These are phyloP conservation scores for Pegea sp. DNA, from an alignment of 23 tunicate species.

Conservation along the genomic window DNA sequence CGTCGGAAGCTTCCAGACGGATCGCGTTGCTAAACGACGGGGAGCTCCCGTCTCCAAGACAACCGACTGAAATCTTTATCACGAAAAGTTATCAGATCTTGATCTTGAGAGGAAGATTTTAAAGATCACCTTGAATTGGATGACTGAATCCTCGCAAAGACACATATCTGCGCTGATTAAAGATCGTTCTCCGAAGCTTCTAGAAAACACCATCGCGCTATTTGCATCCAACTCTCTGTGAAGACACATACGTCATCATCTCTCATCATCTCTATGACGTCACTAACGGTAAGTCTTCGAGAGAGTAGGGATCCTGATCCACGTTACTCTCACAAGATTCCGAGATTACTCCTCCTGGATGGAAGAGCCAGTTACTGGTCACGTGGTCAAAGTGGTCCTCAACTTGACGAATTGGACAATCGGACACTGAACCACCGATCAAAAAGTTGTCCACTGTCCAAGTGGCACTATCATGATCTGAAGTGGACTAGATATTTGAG, in stretches of 20 bases:
- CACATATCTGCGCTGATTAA: slow-evolving; percentile 37
- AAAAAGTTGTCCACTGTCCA: slow-evolving; percentile 58
- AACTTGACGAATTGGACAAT: slow-evolving; percentile 12
- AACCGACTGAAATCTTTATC: too few species aligned
- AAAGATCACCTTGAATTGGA: slow-evolving; percentile 70
- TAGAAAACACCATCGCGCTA: slow-evolving; percentile 3
- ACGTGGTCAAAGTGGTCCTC: slow-evolving; percentile 9
- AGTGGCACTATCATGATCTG: slow-evolving; percentile 11
- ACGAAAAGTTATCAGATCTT: slow-evolving; percentile 24
- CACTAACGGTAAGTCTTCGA: too few species aligned
- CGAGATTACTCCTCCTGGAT: slow-evolving; percentile 4
- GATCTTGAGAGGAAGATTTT: slow-evolving; percentile 10
- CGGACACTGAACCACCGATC: slow-evolving; percentile 34
- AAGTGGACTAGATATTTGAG: too few species aligned
- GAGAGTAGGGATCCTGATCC: too few species aligned
- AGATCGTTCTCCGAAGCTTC: slow-evolving; percentile 16
- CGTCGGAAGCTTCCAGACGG: slow-evolving; percentile 28
- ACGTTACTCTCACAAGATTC: slow-evolving; percentile 3
- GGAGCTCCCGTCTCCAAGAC: too few species aligned
- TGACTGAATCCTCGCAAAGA: slow-evolving; percentile 33
- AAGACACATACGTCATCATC: too few species aligned
- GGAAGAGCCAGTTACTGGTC: slow-evolving; percentile 19
- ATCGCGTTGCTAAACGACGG: slow-evolving; percentile 14
- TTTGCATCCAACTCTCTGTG: too few species aligned
- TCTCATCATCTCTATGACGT: too few species aligned